These are phyloP conservation scores for Sinosuthora webbiana DNA, from an alignment of 2,113 vertebrate species.

Conservation along the genomic window DNA sequence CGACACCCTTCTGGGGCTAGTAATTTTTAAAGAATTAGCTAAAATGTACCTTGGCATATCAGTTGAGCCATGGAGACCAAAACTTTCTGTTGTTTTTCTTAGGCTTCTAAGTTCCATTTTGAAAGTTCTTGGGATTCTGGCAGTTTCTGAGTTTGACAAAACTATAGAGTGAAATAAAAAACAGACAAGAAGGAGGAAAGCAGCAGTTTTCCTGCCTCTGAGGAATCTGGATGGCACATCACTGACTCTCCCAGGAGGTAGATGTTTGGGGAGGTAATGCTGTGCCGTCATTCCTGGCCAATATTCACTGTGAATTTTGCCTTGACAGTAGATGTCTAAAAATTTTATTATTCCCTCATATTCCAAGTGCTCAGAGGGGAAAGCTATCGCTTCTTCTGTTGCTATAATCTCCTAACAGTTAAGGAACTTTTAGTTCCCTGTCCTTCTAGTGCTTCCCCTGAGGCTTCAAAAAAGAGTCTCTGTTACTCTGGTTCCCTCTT, in stretches of 20 bases:
- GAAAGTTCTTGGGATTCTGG: background rate
- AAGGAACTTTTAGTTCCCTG: background rate
- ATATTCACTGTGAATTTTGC: background rate
- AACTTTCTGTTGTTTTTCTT: background rate
- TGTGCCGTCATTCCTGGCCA: background rate
- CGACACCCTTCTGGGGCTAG: background rate
- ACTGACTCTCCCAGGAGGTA: rapidly evolving
- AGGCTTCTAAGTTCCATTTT: background rate
- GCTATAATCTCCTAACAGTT: background rate
- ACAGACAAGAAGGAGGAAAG: background rate
- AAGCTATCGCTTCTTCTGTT: background rate
- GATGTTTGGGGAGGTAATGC: background rate
- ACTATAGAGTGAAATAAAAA: background rate
- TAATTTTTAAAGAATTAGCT: background rate
- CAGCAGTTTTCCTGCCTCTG: background rate
- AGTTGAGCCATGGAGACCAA: rapidly evolving
- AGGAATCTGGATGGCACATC: background rate
- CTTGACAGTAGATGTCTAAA: background rate
- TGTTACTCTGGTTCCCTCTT: background rate
- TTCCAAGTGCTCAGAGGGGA: background rate
- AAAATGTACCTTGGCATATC: background rate
- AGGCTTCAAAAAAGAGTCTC: background rate
- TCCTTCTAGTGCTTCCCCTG: background rate
- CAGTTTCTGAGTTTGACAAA: background rate
- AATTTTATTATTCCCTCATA: background rate